Conservation (phyloP, 2,888 invertebrate genomes). For the Timema cristinae region DNA sequence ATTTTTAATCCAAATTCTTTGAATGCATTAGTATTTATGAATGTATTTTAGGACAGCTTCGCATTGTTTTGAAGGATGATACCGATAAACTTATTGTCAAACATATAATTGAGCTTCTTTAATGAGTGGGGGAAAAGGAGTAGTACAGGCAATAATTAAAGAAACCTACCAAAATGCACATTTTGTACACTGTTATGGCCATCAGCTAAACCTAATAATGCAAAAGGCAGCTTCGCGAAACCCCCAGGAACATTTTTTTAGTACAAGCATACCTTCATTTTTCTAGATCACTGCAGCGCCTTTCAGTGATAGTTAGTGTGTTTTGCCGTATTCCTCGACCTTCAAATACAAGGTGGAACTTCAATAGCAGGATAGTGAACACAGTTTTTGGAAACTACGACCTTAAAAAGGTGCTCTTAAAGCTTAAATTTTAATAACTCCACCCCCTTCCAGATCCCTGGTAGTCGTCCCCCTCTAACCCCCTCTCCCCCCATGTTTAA, state of each 20-base stretch:
- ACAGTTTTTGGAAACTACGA: background rate
- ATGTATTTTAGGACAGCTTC: conserved; percentile 5
- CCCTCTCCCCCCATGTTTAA: too few species aligned
- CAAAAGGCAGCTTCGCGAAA: background rate
- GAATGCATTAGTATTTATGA: background rate
- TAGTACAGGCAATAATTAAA: conserved; percentile 3
- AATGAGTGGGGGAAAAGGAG: background rate
- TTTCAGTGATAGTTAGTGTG: background rate
- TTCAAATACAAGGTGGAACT: background rate
- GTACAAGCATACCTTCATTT: background rate
- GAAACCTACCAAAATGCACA: background rate
- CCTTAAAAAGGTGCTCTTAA: too few species aligned
- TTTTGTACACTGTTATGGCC: conserved; percentile 11
- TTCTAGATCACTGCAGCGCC: conserved; percentile 4
- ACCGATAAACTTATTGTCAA: background rate
- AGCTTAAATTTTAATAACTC: too few species aligned
- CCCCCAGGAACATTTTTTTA: background rate
- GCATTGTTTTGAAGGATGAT: background rate
- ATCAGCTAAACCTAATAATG: conserved; percentile 5
- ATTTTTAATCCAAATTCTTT: background rate
- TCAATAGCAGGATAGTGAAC: conserved; percentile 7
- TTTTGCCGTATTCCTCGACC: background rate
- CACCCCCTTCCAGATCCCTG: too few species aligned
- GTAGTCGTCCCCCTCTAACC: too few species aligned
- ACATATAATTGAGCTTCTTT: conserved; percentile 6